phyloP scores from a whole-genome alignment of 2,888 invertebrate species.

The Neria commutata region DNA sequence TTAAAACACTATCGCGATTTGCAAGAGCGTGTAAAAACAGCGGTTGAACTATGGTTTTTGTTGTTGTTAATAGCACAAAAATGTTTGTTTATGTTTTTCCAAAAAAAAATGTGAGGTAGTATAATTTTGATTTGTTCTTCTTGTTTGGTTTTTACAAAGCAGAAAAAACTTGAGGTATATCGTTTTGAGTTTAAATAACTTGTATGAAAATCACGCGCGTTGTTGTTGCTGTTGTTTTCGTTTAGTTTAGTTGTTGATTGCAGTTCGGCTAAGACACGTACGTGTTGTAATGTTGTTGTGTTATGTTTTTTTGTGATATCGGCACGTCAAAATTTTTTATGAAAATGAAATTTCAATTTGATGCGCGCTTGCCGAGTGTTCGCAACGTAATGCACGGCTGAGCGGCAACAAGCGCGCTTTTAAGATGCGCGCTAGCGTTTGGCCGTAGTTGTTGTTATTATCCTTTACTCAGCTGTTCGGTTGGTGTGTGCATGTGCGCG shows the following conservation, averaged over 20 bases:
- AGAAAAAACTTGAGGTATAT: conserved; percentile 47
- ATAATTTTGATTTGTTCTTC: conserved; percentile 27
- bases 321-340: too few relatives aligned
- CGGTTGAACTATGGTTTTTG: too few relatives aligned
- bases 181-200: conserved; percentile 25
- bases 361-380: conserved; percentile 43
- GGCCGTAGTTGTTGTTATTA: conserved; percentile 28
- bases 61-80: conserved; percentile 10
- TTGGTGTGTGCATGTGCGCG: conserved; percentile 10
- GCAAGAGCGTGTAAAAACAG: too few relatives aligned
- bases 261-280: conserved; percentile 29
- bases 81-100: background rate
- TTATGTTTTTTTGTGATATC: conserved; percentile 8
- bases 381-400: conserved; percentile 42
- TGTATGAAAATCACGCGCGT: background rate
- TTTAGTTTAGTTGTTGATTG: conserved; percentile 11
- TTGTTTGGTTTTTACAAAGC: too few relatives aligned
- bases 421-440: conserved; percentile 48
- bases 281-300: conserved; percentile 15
- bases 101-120: conserved; percentile 55
- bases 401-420: conserved; percentile 34
- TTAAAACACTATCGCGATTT: too few relatives aligned
- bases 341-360: too few relatives aligned
- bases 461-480: conserved; percentile 20
- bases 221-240: conserved; percentile 31